Conservation (phyloP, 2,888 invertebrate genomes). For the Napeogenes inachia region DNA sequence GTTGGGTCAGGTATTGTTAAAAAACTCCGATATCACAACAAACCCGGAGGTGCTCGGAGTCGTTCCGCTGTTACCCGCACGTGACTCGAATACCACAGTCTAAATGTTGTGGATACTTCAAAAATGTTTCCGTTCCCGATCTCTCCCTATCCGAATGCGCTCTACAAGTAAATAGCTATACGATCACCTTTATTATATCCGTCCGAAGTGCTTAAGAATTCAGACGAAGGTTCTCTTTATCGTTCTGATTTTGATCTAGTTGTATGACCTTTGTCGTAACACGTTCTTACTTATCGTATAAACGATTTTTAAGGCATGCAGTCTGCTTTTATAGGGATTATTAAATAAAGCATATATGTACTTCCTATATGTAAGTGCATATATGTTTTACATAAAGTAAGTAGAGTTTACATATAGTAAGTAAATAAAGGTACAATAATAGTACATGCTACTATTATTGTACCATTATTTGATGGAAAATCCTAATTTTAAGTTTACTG, state of each 20-base stretch:
- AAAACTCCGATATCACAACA: slow-evolving; percentile 73
- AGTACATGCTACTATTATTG: no score
- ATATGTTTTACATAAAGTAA: no score
- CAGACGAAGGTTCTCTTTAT: slow-evolving; percentile 31
- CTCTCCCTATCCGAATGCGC: slow-evolving; percentile 63
- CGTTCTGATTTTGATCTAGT: slow-evolving; percentile 33
- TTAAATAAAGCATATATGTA: background rate
- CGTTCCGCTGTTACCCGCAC: slow-evolving; percentile 66
- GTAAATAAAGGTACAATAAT: no score
- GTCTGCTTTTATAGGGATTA: slow-evolving; percentile 3
- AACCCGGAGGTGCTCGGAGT: slow-evolving; percentile 65
- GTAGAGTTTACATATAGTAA: no score
- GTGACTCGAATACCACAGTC: slow-evolving; percentile 66
- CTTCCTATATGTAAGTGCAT: no score
- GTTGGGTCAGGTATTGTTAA: slow-evolving; percentile 69
- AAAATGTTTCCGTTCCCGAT: slow-evolving; percentile 71
- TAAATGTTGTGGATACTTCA: slow-evolving; percentile 64
- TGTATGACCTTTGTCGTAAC: slow-evolving; percentile 21
- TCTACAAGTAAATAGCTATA: slow-evolving; percentile 66
- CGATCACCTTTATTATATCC: slow-evolving; percentile 56
- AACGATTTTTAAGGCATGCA: slow-evolving; percentile 9
- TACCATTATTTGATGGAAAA: no score
- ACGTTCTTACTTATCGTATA: slow-evolving; percentile 13
- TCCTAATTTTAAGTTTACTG: no score
- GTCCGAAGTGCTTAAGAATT: slow-evolving; percentile 40